Conservation (phyloP, 2,113 vertebrate genomes). For the Gavia stellata region DNA sequence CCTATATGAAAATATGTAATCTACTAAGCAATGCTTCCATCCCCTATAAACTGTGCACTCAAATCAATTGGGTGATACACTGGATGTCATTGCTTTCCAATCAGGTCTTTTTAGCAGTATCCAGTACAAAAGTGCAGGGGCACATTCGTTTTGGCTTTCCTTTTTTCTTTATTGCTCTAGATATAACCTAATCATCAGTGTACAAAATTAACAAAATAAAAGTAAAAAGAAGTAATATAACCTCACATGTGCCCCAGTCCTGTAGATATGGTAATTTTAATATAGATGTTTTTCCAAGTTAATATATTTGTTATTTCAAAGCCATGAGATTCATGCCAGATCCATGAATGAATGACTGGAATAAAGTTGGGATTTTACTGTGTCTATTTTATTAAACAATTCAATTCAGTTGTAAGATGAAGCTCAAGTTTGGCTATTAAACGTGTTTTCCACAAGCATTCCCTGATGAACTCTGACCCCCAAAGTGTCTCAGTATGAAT, state of each 20-base stretch:
- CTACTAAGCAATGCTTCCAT: not conserved
- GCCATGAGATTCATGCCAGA: not conserved
- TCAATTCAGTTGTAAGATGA: not conserved
- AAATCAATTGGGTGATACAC: not conserved
- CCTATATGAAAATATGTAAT: not conserved
- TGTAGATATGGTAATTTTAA: not conserved
- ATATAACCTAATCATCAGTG: not conserved
- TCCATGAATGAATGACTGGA: not conserved
- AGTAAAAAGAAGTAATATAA: not conserved
- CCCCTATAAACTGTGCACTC: not conserved
- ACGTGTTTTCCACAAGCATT: not conserved
- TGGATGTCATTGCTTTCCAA: not conserved
- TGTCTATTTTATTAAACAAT: not conserved
- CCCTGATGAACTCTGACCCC: not conserved
- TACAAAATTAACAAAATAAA: not conserved
- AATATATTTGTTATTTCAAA: not conserved
- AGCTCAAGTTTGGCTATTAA: not conserved
- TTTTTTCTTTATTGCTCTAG: not conserved
- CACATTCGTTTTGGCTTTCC: accelerated
- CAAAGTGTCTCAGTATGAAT: not conserved
- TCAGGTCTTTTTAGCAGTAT: not conserved
- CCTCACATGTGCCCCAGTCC: not conserved
- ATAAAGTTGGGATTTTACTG: not conserved
- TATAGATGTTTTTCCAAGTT: not conserved
- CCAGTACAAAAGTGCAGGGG: not conserved